Conservation (phyloP, 2,113 vertebrate species). For the Chunga burmeisteri region DNA sequence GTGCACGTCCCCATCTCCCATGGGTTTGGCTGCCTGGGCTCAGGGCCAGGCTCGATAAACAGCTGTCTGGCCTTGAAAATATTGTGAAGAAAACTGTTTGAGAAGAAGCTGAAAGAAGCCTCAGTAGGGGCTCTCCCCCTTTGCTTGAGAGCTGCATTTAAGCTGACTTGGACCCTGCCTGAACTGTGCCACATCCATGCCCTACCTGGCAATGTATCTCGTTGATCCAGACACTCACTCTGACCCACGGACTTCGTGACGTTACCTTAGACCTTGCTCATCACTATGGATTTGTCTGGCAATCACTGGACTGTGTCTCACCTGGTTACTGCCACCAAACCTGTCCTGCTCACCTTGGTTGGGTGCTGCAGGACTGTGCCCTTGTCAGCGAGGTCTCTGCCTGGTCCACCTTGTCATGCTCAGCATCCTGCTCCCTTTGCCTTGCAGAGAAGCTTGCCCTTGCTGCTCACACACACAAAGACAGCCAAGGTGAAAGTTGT, state of each 20-base stretch:
- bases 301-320: not conserved
- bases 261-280: not conserved
- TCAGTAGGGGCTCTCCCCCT: not conserved
- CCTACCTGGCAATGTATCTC: not conserved
- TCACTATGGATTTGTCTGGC: not conserved
- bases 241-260: not conserved
- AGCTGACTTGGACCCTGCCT: not conserved
- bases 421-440: not conserved
- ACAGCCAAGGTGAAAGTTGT: not conserved
- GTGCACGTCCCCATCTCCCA: accelerated
- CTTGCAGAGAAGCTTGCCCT: not conserved
- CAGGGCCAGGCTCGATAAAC: not conserved
- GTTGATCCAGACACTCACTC: not conserved
- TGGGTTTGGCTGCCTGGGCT: not conserved
- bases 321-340: not conserved
- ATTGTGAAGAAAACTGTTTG: not conserved
- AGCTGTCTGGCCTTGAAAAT: not conserved
- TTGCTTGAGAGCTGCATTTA: not conserved
- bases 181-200: not conserved
- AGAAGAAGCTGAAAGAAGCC: not conserved
- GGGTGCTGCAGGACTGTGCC: not conserved
- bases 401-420: not conserved
- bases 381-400: not conserved
- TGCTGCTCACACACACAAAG: not conserved
- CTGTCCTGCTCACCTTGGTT: not conserved